phyloP scores from a whole-genome alignment of 2,113 vertebrate species.

The Mystacornis crossleyi region DNA sequence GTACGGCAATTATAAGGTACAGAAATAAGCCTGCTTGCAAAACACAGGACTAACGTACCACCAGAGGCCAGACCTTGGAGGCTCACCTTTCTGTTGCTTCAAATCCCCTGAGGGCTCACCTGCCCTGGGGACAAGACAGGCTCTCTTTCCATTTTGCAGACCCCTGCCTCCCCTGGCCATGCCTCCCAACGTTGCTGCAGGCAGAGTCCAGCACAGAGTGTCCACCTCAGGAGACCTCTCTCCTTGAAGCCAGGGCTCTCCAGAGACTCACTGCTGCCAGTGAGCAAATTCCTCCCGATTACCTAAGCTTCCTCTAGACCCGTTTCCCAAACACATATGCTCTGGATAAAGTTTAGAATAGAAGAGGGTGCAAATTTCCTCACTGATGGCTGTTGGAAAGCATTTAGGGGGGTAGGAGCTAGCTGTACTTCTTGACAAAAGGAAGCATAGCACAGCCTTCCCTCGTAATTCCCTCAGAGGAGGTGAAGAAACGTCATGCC shows the following conservation, averaged over 20 bases:
- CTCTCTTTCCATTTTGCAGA: neutral
- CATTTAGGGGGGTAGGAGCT: neutral
- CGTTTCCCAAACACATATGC: neutral
- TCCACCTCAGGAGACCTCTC: neutral
- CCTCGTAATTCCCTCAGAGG: neutral
- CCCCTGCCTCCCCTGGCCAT: neutral
- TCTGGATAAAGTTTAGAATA: neutral
- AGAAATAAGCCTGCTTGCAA: slow-evolving; percentile 56
- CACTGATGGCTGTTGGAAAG: neutral
- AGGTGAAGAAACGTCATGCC: neutral
- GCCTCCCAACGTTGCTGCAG: neutral
- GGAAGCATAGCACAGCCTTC: neutral
- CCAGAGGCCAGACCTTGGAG: neutral
- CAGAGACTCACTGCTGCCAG: neutral
- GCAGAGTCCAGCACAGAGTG: neutral
- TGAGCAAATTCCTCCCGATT: neutral
- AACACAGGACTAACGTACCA: neutral
- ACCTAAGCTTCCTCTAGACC: neutral
- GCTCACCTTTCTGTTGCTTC: neutral
- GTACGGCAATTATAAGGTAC: slow-evolving; percentile 58
- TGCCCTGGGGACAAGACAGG: neutral
- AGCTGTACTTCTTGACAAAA: neutral
- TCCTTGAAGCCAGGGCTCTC: neutral
- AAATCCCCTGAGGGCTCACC: neutral
- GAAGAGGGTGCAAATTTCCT: neutral